phyloP scores from a whole-genome alignment of 2,113 vertebrate genomes.

The Epinephelus cyanopodus region DNA sequence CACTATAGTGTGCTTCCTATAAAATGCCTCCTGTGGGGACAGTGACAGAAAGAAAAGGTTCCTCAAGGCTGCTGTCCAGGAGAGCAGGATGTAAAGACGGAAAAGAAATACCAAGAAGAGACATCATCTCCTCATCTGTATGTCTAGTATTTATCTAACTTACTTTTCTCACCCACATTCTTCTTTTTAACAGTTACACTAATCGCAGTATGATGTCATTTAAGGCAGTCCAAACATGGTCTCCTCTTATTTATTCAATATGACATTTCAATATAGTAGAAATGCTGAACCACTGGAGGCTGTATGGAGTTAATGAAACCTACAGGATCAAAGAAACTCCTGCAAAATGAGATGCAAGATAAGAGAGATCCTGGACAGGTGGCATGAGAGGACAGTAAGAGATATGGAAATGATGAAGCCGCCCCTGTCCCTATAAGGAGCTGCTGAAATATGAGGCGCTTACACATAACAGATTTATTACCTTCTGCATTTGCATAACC shows the following conservation, averaged over 20 bases:
- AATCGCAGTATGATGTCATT: not conserved
- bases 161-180: not conserved
- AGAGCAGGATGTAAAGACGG: constrained; percentile 4
- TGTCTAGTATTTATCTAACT: not conserved
- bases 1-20: not conserved
- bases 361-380: constrained; percentile 17
- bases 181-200: not conserved
- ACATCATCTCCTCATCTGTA: not conserved
- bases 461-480: constrained; percentile 4
- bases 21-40: constrained; percentile 11
- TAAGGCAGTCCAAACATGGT: not conserved
- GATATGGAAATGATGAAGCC: constrained; percentile 25
- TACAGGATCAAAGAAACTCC: constrained; percentile 18
- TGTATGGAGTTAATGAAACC: not conserved
- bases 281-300: not conserved
- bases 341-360: constrained; percentile 18
- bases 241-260: not conserved
- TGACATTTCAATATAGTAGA: not conserved
- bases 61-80: not conserved
- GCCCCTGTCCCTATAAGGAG: not conserved
- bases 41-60: constrained; percentile 10
- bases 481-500: constrained; percentile 50
- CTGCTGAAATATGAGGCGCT: not conserved
- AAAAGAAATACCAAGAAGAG: not conserved
- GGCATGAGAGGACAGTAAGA: constrained; percentile 4